Base-by-base conservation (phyloP, 2,797 vertebrate species). In the Bovichtus variegatus region DNA sequence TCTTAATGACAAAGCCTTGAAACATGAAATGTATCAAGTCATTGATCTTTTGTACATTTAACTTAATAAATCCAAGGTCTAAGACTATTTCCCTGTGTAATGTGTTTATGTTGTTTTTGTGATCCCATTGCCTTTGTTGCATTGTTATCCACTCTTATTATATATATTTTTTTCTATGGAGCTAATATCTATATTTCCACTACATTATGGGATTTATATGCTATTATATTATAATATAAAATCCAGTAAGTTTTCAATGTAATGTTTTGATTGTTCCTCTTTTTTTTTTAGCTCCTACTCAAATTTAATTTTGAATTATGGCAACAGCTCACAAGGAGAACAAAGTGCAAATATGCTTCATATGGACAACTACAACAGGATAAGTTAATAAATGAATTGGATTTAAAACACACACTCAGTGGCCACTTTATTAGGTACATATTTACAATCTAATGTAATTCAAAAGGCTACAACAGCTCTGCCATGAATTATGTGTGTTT, bases 1-100 rank as follows among this genome's bases (percentile, higher is more conserved):
- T 93, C 92, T 95, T 88, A 80, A 94, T 95, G 95, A 95, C 86
- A 90, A 92, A 94, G 92, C 93, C 93, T 90, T 90, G 80, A 92
- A 90, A 93, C 88, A 92, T 92, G 88, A 91, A 91, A 89, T 94
- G 90, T 94, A 93, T 93, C 89, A 87, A 91, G 81, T 91, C 80
- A 73, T 81, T 76, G 80, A 87, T 88, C 80, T 95, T 94, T 95
- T 96, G 94, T 96, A 95, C 93, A 95, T 94, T 94, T 94, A 94
- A 95, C 92, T 94, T 94, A 94, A 95, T 94, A 95, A 94, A 95
- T 92, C 74, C 89, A 93, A 93, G 68, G 84, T 92, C 83, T 88
- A 92, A 91, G 84, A 90, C 75, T 59, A 41, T 62, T 71, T 68
- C 41, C 21, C 9, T 68, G 31, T 79, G 61, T 82, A 5, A 3